phyloP scores from a whole-genome alignment of 2,888 invertebrate genomes.

The Keiferia lycopersicella region DNA sequence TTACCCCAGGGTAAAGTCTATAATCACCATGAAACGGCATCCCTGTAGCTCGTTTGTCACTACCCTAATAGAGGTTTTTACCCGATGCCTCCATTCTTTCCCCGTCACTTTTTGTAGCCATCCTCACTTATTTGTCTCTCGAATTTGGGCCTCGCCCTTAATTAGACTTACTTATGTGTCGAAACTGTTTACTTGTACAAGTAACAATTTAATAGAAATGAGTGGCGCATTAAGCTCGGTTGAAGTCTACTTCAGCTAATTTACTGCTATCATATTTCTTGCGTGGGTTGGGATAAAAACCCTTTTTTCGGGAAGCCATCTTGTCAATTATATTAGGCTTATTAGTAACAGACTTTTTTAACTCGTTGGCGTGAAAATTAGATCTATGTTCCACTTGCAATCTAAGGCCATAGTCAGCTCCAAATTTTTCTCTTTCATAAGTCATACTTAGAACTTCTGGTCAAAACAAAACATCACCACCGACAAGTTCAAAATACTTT shows the following conservation, averaged over 20 bases:
- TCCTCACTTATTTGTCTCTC: constrained; percentile 45
- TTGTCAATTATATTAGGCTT: neutral
- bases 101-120: constrained; percentile 47
- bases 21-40: constrained; percentile 56
- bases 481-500: too few species aligned
- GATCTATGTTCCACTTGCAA: neutral
- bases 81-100: constrained; percentile 55
- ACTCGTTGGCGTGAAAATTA: neutral
- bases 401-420: too few species aligned
- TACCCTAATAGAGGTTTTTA: constrained; percentile 59
- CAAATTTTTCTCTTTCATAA: too few species aligned
- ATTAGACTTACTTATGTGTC: constrained; percentile 38
- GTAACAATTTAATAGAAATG: constrained; percentile 26
- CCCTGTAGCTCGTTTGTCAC: constrained; percentile 56
- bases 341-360: neutral
- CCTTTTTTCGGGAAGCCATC: neutral
- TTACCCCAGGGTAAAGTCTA: constrained; percentile 31
- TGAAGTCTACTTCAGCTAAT: constrained; percentile 18
- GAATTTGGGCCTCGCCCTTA: constrained; percentile 40
- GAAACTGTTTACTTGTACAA: constrained; percentile 30
- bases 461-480: too few species aligned
- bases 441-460: too few species aligned
- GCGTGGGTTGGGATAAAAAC: neutral
- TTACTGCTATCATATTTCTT: constrained; percentile 17
- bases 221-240: neutral